Evolutionary conservation across 1,140 invertebrate genomes (phyloP), one percentile per base, ranked within the genome.

Genomic region (Episyrphus balteatus): DNA sequence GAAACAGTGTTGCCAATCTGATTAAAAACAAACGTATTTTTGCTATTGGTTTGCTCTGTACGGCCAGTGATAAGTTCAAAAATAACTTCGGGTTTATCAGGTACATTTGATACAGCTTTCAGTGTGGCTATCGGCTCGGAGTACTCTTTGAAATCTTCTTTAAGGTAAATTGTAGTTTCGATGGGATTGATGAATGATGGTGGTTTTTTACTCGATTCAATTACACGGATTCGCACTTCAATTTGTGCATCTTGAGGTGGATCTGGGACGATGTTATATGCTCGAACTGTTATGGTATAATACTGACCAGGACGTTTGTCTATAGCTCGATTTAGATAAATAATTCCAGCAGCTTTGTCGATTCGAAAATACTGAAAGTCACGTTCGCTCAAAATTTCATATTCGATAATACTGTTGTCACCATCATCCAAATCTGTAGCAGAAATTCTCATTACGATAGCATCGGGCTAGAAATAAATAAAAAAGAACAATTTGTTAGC

Each of bases 341-440:
- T 86, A 33, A 89, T 80, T 11, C 87, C 87, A 26, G 83, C 86
- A 47, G 79, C 77, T 43, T 73, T 69, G 60, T 88, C 84, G 49
- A 92, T 86, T 41, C 72, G 73, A 60, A 92, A 91, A 62, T 86
- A 90, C 5, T 75, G 72, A 34, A 72, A 66, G 56, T 86, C 83
- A 9, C 68, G 74, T 52, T 74, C 76, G 9, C 73, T 59, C 21
- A 78, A 66, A 31, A 88, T 64, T 47, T 75, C 77, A 61, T 83
- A 80, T 51, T 74, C 67, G 5, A 92, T 77, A 51, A 81, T 80
- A 32, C 86, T 87, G 70, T 91, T 91, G 55, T 85, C 80, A 9
- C 87, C 85, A 59, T 90, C 85, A 61, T 92, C 88, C 48, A 88
- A 83, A 67, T 92, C 88, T 12, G 86, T 90, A 3, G 88, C 88